Conservation (phyloP, 2,797 vertebrate genomes). For the Gallinago nigripennis region DNA sequence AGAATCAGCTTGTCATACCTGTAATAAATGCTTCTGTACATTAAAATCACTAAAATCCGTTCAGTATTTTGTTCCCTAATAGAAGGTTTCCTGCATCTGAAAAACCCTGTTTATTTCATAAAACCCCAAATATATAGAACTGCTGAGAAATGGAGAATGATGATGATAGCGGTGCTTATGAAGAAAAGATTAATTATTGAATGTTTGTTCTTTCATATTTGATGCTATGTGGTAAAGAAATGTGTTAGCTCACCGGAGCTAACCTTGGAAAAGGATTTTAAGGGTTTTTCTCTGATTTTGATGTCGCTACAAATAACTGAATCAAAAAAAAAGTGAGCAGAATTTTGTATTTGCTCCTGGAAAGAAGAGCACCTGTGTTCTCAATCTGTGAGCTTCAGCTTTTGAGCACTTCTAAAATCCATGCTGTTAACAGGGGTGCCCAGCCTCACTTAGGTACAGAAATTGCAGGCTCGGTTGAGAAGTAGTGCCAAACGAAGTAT, state of each 20-base stretch:
- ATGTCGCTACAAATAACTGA: not conserved
- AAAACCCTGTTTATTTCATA: not conserved
- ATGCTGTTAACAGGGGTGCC: not conserved
- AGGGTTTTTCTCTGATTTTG: not conserved
- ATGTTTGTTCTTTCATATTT: not conserved
- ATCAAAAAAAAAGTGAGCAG: not conserved
- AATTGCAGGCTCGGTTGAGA: not conserved
- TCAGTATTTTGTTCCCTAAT: not conserved
- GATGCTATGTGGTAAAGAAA: not conserved
- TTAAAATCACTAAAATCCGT: not conserved
- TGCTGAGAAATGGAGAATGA: not conserved
- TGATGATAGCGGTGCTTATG: not conserved
- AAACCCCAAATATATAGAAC: not conserved
- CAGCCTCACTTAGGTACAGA: not conserved
- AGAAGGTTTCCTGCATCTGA: not conserved
- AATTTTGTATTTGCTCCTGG: not conserved
- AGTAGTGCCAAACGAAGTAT: not conserved
- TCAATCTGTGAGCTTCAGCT: not conserved
- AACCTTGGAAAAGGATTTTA: not conserved
- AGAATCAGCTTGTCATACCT: not conserved
- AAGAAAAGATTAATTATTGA: not conserved
- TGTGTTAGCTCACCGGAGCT: not conserved
- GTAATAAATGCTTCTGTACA: not conserved
- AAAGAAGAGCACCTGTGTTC: not conserved
- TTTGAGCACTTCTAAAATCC: not conserved